These are phyloP conservation scores for Troides oblongomaculatus DNA, from an alignment of 2,888 invertebrate genomes.

Conservation along the genomic window DNA sequence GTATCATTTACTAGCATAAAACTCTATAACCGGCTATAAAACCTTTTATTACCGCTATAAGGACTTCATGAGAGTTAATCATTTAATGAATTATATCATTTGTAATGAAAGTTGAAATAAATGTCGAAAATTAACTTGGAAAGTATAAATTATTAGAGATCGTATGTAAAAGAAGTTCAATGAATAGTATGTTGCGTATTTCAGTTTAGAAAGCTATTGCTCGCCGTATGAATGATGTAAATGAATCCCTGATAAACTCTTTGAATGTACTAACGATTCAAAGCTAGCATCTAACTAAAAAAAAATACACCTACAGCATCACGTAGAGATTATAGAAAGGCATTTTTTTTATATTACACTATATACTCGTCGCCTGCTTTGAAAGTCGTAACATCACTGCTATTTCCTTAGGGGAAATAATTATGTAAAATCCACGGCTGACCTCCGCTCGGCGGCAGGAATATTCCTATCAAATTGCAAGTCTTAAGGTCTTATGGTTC, in stretches of 20 bases:
- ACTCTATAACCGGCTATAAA: constrained; percentile 18
- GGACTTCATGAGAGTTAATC: constrained; percentile 3
- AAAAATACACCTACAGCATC: background rate
- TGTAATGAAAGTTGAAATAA: background rate
- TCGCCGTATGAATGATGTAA: constrained; percentile 5
- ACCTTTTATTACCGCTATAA: constrained; percentile 11
- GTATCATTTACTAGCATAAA: constrained; percentile 14
- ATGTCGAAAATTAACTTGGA: background rate
- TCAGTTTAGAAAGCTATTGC: constrained; percentile 6
- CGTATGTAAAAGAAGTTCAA: background rate
- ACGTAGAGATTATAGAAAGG: background rate
- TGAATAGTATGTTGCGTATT: constrained; percentile 7
- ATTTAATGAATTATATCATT: constrained; percentile 8
- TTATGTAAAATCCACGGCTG: too few relatives aligned
- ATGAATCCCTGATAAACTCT: constrained; percentile 7
- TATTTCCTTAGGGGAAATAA: too few relatives aligned
- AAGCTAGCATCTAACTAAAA: background rate
- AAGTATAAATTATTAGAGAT: background rate
- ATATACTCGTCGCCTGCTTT: too few relatives aligned
- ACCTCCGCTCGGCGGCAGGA: too few relatives aligned
- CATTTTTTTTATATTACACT: too few relatives aligned
- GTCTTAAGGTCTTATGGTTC: too few relatives aligned
- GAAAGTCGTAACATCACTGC: too few relatives aligned
- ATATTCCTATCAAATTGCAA: too few relatives aligned
- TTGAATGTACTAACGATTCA: constrained; percentile 4